Evolutionary conservation across 1,140 invertebrate species (phyloP), one percentile per base, ranked within the genome.

Genomic region (Saccostrea glomerata): DNA sequence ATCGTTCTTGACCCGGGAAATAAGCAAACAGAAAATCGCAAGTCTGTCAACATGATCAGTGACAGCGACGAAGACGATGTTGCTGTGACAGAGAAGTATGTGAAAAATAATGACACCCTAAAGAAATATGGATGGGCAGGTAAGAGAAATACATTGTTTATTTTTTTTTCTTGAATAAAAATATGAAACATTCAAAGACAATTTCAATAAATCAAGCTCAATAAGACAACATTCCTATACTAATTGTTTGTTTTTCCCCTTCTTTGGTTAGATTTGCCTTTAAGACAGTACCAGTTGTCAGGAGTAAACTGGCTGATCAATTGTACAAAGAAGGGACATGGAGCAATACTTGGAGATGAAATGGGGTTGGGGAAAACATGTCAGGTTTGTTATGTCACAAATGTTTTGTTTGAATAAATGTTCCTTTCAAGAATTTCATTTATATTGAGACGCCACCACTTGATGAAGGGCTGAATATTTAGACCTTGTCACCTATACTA

Each of bases 341-440:
- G 94, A 30, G 93, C 94, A 84, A 95, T 95, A 12, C 92, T 95
- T 66, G 94, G 94, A 63, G 95, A 95, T 93, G 95, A 95, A 90
- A 95, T 95, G 95, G 95, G 95, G 23, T 92, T 95, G 11, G 95
- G 95, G 0, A 95, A 95, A 91, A 95, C 95, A 2, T 95, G 95
- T 88, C 95, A 95, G 93, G 94, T 95, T 47, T 47, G n/a, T 63
- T 2, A 60, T 60, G 13, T 11, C 13, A 13, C 7, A 60, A 13
- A 20, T 63, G 17, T 63, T 63, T 36, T 36, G 30, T 36, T 36
- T 36, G 2, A 36, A 36, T 36, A 36, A 36, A 36, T 36, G 0
- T 36, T 36, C 30, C 30, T 36, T 36, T 36, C 30, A 36, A 36
- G 30, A 36, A 1, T 36, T 36, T 36, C 30, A 36, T 36, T 36